phyloP scores from a whole-genome alignment of 2,888 invertebrate genomes.

The Caenorhabditis zanzibari region DNA sequence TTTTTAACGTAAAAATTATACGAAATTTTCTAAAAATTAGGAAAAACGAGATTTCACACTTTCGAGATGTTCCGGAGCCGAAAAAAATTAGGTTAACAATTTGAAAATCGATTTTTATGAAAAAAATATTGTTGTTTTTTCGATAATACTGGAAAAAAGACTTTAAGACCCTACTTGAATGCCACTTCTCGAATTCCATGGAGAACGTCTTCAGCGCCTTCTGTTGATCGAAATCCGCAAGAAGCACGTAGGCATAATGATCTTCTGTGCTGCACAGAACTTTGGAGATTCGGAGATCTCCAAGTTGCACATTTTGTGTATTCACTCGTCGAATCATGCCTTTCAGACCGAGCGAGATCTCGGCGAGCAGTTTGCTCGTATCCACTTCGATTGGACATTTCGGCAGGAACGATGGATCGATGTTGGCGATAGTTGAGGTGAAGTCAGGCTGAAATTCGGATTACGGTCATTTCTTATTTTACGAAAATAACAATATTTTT shows the following conservation, averaged over 20 bases:
- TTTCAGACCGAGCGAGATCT: neutral
- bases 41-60: too few species aligned
- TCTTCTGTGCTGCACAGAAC: slow-evolving; percentile 9
- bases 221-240: neutral
- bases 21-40: too few species aligned
- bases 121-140: too few species aligned
- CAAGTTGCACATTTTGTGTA: neutral
- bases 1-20: too few species aligned
- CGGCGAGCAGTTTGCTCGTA: neutral
- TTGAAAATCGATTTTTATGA: too few species aligned
- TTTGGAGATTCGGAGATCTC: slow-evolving; percentile 10
- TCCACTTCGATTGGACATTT: neutral
- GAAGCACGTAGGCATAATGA: slow-evolving; percentile 1
- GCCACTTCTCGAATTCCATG: neutral
- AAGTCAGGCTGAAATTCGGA: neutral
- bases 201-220: neutral
- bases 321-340: neutral
- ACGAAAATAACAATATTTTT: too few species aligned
- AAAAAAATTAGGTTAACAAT: too few species aligned
- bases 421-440: neutral
- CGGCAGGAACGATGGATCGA: neutral
- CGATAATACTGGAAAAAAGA: too few species aligned
- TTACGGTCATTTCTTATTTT: too few species aligned
- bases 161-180: too few species aligned
- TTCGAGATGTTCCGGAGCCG: too few species aligned